phyloP scores from a whole-genome alignment of 2,888 invertebrate genomes.

The Crioceris asparagi region DNA sequence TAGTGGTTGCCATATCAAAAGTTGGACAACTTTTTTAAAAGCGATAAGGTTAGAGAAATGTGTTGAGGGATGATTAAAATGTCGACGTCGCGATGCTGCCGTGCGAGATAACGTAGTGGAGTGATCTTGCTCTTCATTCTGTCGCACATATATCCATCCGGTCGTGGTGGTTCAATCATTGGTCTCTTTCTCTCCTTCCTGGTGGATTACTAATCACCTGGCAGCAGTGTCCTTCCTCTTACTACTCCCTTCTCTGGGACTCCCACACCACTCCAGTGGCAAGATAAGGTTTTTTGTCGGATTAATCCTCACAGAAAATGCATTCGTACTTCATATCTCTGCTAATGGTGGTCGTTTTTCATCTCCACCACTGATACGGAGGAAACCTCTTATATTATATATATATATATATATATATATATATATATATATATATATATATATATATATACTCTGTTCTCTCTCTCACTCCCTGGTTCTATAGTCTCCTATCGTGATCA shows the following conservation, averaged over 20 bases:
- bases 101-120: slow-evolving; percentile 31
- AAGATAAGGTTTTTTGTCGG: slow-evolving; percentile 35
- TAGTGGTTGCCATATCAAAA: too few species aligned
- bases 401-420: too few species aligned
- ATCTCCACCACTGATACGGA: slow-evolving; percentile 24
- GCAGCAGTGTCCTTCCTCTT: slow-evolving; percentile 15
- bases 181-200: slow-evolving; percentile 23
- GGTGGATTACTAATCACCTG: slow-evolving; percentile 34
- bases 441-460: slow-evolving; percentile 7
- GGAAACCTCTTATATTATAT: too few species aligned
- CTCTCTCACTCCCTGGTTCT: not conserved
- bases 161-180: slow-evolving; percentile 36
- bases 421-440: too few species aligned
- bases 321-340: slow-evolving; percentile 38
- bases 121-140: slow-evolving; percentile 20
- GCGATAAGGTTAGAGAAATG: slow-evolving; percentile 33
- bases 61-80: slow-evolving; percentile 39
- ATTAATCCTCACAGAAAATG: slow-evolving; percentile 37
- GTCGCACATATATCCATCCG: slow-evolving; percentile 26
- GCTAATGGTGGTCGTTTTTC: slow-evolving; percentile 38
- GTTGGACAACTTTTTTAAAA: slow-evolving; percentile 22
- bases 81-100: slow-evolving; percentile 32
- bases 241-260: too few species aligned
- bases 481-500: slow-evolving; percentile 11
- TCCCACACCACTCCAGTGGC: too few species aligned